Evolutionary conservation across 2,888 invertebrate genomes (phyloP).

Genomic region (Carpatolechia fugitivella): DNA sequence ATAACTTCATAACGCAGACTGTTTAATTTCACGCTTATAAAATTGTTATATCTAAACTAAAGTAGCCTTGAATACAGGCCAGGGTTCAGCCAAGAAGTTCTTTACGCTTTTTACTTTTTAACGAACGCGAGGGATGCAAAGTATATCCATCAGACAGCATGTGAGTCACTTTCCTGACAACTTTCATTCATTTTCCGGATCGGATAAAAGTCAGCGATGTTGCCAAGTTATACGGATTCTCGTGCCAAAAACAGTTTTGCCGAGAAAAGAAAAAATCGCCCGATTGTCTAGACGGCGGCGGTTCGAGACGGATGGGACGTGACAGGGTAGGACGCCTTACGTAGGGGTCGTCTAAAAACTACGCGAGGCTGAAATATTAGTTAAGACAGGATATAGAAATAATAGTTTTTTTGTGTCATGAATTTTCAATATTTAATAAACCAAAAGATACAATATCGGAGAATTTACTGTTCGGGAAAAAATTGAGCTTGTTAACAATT

Average conservation of each 20-base stretch:
- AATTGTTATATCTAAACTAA: constrained; percentile 17
- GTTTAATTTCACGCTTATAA: too few relatives aligned
- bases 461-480: too few relatives aligned
- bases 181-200: constrained; percentile 74
- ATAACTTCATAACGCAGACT: neutral
- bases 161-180: constrained; percentile 59
- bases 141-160: constrained; percentile 25
- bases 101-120: constrained; percentile 12
- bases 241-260: constrained; percentile 74
- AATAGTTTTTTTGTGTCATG: too few relatives aligned
- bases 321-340: constrained; percentile 30
- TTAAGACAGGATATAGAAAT: too few relatives aligned
- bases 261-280: constrained; percentile 64
- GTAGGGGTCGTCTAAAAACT: too few relatives aligned
- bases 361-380: too few relatives aligned
- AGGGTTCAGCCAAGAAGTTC: constrained; percentile 24
- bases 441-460: too few relatives aligned
- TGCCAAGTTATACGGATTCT: constrained; percentile 68
- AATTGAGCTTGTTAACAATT: too few relatives aligned
- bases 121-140: constrained; percentile 45
- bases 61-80: constrained; percentile 25
- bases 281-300: constrained; percentile 64
- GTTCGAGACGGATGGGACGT: constrained; percentile 65
- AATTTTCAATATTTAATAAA: too few relatives aligned
- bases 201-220: constrained; percentile 61